Percentiles rank a stretch among this genome's conserved stretches.
Conservation (phyloP, 2,797 vertebrate species). For the Anguilla obscura region DNA sequence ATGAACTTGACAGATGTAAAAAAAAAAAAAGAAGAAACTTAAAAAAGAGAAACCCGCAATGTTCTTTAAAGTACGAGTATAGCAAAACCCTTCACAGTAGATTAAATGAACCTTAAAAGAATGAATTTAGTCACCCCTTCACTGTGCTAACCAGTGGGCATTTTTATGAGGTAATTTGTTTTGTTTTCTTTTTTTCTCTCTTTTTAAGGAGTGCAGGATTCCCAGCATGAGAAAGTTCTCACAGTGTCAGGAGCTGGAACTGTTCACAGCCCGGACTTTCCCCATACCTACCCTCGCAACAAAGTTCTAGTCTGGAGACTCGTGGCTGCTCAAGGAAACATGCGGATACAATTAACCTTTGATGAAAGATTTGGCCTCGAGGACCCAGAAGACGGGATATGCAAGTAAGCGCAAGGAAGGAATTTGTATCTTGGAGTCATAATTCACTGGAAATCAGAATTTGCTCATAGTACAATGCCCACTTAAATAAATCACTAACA, state of each 20-base stretch:
- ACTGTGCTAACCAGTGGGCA: neutral
- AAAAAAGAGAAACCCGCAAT: neutral
- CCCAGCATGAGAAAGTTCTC: constrained; percentile 91
- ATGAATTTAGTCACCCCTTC: neutral
- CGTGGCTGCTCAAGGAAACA: constrained; percentile 79
- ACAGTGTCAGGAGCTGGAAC: constrained; percentile 86
- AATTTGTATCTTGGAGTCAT: neutral
- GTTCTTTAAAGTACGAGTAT: neutral
- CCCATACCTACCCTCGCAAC: constrained; percentile 87
- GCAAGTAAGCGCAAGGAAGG: constrained; percentile 86
- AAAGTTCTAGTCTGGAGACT: constrained; percentile 87
- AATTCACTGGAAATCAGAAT: neutral
- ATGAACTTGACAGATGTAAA: neutral
- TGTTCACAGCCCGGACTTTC: constrained; percentile 93
- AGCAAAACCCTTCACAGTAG: neutral
- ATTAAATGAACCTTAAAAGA: neutral
- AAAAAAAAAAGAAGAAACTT: neutral
- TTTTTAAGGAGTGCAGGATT: constrained; percentile 86
- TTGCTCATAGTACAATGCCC: neutral
- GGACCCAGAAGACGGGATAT: constrained; percentile 93
- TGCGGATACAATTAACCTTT: constrained; percentile 91
- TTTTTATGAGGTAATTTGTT: constrained; percentile 12
- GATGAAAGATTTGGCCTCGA: constrained; percentile 94
- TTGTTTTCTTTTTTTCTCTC: constrained; percentile 48
- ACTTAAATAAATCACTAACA: neutral